phyloP scores from a whole-genome alignment of 2,797 vertebrate species.

The Gallinago solitaria region DNA sequence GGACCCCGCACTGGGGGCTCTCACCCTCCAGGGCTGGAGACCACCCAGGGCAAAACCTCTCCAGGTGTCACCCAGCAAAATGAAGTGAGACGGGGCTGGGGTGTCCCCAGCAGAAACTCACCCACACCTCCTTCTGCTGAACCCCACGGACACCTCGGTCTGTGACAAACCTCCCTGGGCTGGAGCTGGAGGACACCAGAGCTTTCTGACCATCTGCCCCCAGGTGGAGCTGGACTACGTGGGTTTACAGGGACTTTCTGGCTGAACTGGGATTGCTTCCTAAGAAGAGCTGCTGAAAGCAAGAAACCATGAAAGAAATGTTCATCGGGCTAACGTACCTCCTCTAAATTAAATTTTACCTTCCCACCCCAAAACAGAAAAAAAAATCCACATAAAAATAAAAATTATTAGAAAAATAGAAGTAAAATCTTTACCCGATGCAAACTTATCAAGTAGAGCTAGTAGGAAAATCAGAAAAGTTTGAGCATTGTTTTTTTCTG shows the following conservation, averaged over 20 bases:
- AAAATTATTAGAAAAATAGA: neutral
- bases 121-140: neutral
- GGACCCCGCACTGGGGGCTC: accelerated
- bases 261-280: neutral
- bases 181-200: neutral
- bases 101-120: neutral
- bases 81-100: accelerated
- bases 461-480: neutral
- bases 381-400: neutral
- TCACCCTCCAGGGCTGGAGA: neutral
- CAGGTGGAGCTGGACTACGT: neutral
- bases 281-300: neutral
- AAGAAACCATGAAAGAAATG: neutral
- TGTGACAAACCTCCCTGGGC: neutral
- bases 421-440: neutral
- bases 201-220: neutral
- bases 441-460: neutral
- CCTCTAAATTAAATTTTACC: neutral
- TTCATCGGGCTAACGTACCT: neutral
- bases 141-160: neutral
- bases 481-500: neutral
- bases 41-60: neutral
- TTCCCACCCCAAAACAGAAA: accelerated
- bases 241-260: neutral
- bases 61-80: neutral